These are phyloP conservation scores for Thalassophryne amazonica DNA, from an alignment of 2,797 vertebrate genomes.

Conservation along the genomic window DNA sequence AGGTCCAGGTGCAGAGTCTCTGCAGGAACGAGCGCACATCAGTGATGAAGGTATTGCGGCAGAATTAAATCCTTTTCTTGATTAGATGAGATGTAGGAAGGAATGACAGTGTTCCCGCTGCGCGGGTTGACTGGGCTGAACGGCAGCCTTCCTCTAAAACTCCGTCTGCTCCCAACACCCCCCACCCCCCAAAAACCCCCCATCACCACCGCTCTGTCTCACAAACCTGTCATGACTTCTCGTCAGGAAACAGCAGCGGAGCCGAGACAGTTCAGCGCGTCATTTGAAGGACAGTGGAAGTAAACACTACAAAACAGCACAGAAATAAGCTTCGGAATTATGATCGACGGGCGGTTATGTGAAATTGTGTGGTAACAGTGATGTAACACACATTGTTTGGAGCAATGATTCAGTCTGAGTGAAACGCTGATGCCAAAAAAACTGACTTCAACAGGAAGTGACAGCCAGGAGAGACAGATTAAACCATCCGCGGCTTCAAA, in stretches of 20 bases:
- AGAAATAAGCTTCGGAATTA: background rate
- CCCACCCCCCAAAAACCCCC: background rate
- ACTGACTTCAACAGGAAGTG: background rate
- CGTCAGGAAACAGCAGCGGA: background rate
- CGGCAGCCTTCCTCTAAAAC: background rate
- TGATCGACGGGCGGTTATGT: background rate
- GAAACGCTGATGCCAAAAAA: background rate
- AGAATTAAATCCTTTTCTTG: background rate
- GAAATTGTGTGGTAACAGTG: constrained; percentile 5
- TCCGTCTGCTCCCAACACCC: background rate
- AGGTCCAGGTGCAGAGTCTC: background rate
- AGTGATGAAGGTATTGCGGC: background rate
- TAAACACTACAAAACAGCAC: background rate
- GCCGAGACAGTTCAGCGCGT: background rate
- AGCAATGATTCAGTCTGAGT: background rate
- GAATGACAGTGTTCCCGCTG: background rate
- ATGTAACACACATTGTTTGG: background rate
- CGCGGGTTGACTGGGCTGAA: background rate
- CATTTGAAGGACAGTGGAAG: constrained; percentile 12
- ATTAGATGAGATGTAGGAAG: background rate
- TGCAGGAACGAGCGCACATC: background rate
- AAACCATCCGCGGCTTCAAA: background rate
- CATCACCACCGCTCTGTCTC: background rate
- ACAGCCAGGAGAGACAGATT: background rate
- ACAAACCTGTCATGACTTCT: background rate